Base-by-base conservation (phyloP, 30 jellyfish, hydroid and myxozoan species). In the Aurelia sp. region DNA sequence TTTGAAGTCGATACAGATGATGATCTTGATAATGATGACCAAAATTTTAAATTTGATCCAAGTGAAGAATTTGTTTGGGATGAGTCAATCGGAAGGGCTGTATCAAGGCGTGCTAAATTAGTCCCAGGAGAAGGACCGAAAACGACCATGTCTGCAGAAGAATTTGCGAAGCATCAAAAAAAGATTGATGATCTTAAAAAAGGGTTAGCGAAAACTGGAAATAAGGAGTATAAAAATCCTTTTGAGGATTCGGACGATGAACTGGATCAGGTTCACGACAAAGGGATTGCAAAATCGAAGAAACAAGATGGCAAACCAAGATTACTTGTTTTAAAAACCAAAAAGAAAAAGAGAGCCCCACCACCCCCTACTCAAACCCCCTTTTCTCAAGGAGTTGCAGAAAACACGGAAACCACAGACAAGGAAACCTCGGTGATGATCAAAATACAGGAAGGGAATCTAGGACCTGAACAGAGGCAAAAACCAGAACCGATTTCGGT, bases 241-340 rank as follows among this genome's bases (percentile, higher is more conserved):
- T 91, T 84, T 60, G 89, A 72, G 63, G 87, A 79, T 4, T 91
- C 92, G 38, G 92, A 78, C 62, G 97, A 90, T 66, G 97, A 90
- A 30, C 20, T 80, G 27, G 66, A 79, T n/a, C 78, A 66, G 17
- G 68, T 60, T 27, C 72, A 55, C 11, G 73, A 60, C 0, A 74
- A 24, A 6, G 63, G 47, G 76, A 50, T 40, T 30, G 85, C 13
- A 2, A 19, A 40, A 72, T 8, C 47, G 33, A 59, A 13, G 38
- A 41, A 47, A 19, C 79, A 35, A 22, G 33, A 13, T 11, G 68
- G 30, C 16, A 80, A 77, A 7, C 50, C 79, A 11, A 88, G 60
- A 75, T 66, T 61, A 58, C 90, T 74, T 24, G 97, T 90, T 65
- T 64, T 90, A 19, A 90, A 90, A 90, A 90, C 82, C 0, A 90